Evolutionary conservation across 2,797 vertebrate species (phyloP), one percentile per base, ranked within the genome.

Genomic region (Lemur catta): DNA sequence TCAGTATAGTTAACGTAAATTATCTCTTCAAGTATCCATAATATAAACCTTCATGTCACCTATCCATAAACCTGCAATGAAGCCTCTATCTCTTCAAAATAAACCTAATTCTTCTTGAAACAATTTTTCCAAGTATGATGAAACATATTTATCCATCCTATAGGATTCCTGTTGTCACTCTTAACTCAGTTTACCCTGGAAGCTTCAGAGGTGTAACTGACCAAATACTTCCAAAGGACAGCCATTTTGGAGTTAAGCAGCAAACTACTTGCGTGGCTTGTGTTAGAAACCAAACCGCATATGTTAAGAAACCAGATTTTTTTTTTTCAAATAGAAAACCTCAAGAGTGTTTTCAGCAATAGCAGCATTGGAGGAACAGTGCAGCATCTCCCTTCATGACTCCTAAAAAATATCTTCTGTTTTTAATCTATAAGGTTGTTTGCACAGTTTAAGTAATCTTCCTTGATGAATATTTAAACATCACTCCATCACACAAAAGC

Each of bases 41-140:
- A 93, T 61, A 67, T 55, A 94, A 81, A 90, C 35, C 43, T 93
- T 92, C 84, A 93, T 84, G 46, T 82, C 88, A 86, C 13, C 50
- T 93, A 72, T 89, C 10, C 38, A 84, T 84, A 71, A 15, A 80
- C 2, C 59, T 89, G 24, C 26, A 95, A 84, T 52, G 46, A 92
- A 84, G 69, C 28, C 55, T 76, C 78, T 89, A 0, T 72, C 48
- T 87, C 26, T 90, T 41, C 35, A 86, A 93, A 92, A 75, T 82
- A 88, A 95, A 88, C 35, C 28, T 59, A 91, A 38, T 78, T 72
- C 30, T 79, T 86, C 46, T 84, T 89, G 14, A 96, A 80, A 95
- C 61, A 85, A 55, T 69, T 76, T 95, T 80, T 80, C 38, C n/a
- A 43, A 94, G 48, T 85, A 10, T 69, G 9, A 87, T 50, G 13